Conservation (phyloP, 2,113 vertebrate genomes). For the Rutilus rutilus region DNA sequence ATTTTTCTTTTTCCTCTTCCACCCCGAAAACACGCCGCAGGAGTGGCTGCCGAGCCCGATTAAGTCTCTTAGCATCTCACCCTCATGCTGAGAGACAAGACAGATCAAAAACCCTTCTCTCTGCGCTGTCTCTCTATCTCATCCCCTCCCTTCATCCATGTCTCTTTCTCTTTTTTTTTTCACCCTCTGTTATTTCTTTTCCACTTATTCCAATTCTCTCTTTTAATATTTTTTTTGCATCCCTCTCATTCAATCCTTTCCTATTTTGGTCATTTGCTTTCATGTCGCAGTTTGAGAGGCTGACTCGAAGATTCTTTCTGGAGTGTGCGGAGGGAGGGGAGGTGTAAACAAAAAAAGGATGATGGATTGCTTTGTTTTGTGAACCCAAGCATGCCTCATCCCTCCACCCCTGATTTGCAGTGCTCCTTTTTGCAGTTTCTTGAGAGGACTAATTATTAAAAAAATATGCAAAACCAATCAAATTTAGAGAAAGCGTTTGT, state of each 20-base stretch:
- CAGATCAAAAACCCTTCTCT: slow-evolving; percentile 59
- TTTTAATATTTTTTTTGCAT: background rate
- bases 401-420: background rate
- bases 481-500: background rate
- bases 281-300: slow-evolving; percentile 59
- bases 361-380: slow-evolving; percentile 2
- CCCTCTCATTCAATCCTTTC: slow-evolving; percentile 4
- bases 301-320: slow-evolving; percentile 34
- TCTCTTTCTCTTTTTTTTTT: slow-evolving; percentile 13
- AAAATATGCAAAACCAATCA: background rate
- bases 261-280: slow-evolving; percentile 69
- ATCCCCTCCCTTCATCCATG: slow-evolving; percentile 45
- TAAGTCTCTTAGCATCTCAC: slow-evolving; percentile 42
- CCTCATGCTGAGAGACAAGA: slow-evolving; percentile 62
- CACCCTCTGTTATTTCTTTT: slow-evolving; percentile 5
- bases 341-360: slow-evolving; percentile 10
- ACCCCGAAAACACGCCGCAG: slow-evolving; percentile 60
- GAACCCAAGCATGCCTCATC: background rate
- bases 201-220: background rate
- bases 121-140: slow-evolving; percentile 43
- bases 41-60: slow-evolving; percentile 44
- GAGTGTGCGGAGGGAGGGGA: slow-evolving; percentile 1
- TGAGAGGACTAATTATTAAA: background rate
- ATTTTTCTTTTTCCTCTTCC: slow-evolving; percentile 61
- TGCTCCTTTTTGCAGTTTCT: background rate